These are phyloP conservation scores for Lymantria monacha DNA, from an alignment of 2,888 invertebrate species.

Conservation along the genomic window DNA sequence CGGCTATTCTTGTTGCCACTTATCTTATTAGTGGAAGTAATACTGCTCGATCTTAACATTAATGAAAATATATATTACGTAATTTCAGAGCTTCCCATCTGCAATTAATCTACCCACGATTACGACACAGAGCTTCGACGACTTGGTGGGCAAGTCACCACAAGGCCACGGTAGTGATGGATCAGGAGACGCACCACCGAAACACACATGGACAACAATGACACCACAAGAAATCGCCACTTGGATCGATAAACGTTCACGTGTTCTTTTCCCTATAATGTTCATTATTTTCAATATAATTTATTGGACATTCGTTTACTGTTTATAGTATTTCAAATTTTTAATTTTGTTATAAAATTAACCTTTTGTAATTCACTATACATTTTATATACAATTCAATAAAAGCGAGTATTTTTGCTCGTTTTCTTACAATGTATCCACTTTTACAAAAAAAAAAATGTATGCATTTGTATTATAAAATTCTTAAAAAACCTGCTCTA, in stretches of 20 bases:
- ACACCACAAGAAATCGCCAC: constrained; percentile 94
- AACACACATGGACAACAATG: constrained; percentile 88
- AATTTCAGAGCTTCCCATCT: constrained; percentile 84
- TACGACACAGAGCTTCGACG: constrained; percentile 86
- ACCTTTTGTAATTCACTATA: background rate
- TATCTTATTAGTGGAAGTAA: no score
- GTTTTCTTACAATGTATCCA: no score
- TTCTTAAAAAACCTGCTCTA: no score
- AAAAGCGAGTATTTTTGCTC: no score
- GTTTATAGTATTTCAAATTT: constrained; percentile 51
- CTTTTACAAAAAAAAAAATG: no score
- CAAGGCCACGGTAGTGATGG: constrained; percentile 58
- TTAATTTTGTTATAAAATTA: constrained; percentile 1
- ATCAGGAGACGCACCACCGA: constrained; percentile 58
- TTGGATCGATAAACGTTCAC: constrained; percentile 92
- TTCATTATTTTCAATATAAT: constrained; percentile 91
- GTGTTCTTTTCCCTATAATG: constrained; percentile 88
- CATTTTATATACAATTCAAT: no score
- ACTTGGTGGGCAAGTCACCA: constrained; percentile 61
- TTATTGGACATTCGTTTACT: constrained; percentile 90
- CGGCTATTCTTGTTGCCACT: no score
- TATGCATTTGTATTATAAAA: no score
- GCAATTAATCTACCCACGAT: constrained; percentile 86
- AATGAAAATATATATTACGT: background rate
- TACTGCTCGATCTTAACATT: no score